Base-by-base conservation (phyloP, 2,113 vertebrate genomes). In the Xiphorhynchus elegans region DNA sequence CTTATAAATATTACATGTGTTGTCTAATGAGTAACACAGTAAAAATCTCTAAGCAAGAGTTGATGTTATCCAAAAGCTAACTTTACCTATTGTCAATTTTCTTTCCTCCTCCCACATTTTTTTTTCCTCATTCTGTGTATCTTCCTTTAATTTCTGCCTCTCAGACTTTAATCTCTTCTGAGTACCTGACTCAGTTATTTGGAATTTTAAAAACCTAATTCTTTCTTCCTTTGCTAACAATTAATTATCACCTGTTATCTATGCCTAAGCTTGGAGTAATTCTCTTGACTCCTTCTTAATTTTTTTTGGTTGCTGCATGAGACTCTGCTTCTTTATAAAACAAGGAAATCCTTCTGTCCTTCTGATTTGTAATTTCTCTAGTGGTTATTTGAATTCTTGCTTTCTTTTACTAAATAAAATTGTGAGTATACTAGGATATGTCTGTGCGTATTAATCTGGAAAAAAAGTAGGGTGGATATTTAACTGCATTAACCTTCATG, bases 231-330 rank as follows among this genome's bases (percentile, higher is more conserved):
- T 91, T 89, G 53, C n/a, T 90, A 69, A 79, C 70, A 93, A 95
- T 95, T 95, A 96, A 93, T 90, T 84, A 96, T 94, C 87, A 85
- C 9, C 18, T 89, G 76, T 90, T 97, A 93, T 95, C 89, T 94
- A 55, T 90, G 42, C 60, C 24, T 77, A 70, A 83, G 42, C 37
- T 66, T 77, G 67, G 88, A 93, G 35, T 80, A 95, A 95, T 85
- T 91, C 92, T 96, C 95, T 50, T 73, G 67, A 78, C 63, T 91
- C 79, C 23, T 86, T 81, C 15, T 53, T 87, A 82, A 58, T 60
- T 84, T 75, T 18, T 73, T 24, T 86, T 91, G 52, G 11, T 80
- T 91, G 19, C 37, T 80, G 67, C 49, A 26, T 74, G 73, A 83
- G 42, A 63, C 74, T 40, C 33, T 33, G 21, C 14, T 92, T 95